Percentiles rank a stretch among this genome's conserved stretches.
Conservation (phyloP, 2,888 invertebrate genomes). For the Baccha elongata region DNA sequence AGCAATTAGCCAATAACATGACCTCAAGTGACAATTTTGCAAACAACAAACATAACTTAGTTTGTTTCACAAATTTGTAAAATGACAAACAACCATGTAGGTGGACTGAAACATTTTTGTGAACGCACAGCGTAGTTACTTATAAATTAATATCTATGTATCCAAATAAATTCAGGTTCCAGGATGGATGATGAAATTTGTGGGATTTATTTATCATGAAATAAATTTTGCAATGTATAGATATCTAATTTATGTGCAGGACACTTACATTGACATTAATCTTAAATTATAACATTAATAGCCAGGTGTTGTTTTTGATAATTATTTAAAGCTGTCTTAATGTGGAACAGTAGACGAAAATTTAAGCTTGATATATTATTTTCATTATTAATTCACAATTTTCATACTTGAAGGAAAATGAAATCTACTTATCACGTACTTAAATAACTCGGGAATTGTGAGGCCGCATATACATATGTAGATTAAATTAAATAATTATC, state of each 20-base stretch:
- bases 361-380: too few relatives aligned
- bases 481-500: too few relatives aligned
- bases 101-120: slow-evolving; percentile 14
- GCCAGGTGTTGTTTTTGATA: too few relatives aligned
- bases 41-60: slow-evolving; percentile 23
- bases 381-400: too few relatives aligned
- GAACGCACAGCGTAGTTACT: not conserved
- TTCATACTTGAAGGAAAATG: too few relatives aligned
- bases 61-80: slow-evolving; percentile 9
- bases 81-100: slow-evolving; percentile 9
- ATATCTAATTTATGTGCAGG: not conserved
- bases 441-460: too few relatives aligned
- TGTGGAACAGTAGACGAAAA: too few relatives aligned
- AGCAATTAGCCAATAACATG: slow-evolving; percentile 66
- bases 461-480: too few relatives aligned
- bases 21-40: slow-evolving; percentile 48
- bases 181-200: slow-evolving; percentile 9
- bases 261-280: slow-evolving; percentile 17
- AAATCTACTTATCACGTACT: too few relatives aligned
- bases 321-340: too few relatives aligned
- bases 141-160: not conserved
- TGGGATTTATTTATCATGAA: not conserved
- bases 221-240: not conserved
- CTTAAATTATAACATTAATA: not conserved
- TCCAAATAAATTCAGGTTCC: not conserved